Conservation (phyloP, 2,888 invertebrate genomes). For the Sicus ferrugineus region DNA sequence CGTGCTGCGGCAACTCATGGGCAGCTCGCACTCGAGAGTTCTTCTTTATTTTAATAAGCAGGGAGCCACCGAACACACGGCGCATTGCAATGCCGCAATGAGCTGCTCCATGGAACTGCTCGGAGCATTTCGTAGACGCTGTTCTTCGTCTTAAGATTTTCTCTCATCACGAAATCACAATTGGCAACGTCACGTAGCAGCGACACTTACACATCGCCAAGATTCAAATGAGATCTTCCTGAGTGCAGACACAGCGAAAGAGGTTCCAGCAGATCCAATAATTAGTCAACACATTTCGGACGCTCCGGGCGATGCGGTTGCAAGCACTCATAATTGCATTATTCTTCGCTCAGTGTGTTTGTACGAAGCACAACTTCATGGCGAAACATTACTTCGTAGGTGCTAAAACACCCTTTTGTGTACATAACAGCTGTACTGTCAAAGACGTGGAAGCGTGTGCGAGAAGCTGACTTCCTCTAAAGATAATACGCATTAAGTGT, state of each 20-base stretch:
- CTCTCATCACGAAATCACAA: conserved; percentile 37
- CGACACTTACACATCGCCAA: conserved; percentile 39
- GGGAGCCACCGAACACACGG: background rate
- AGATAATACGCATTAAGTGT: conserved; percentile 28
- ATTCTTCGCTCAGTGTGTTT: background rate
- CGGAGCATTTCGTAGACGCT: conserved; percentile 7
- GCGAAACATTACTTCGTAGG: too few species aligned
- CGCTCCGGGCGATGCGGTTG: conserved; percentile 33
- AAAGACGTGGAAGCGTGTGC: background rate
- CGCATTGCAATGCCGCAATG: conserved; percentile 6
- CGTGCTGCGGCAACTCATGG: background rate
- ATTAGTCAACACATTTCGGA: conserved; percentile 38
- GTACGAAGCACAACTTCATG: too few species aligned
- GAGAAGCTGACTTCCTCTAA: conserved; percentile 9
- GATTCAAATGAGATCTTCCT: conserved; percentile 1
- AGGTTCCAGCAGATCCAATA: conserved; percentile 36
- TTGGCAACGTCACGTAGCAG: conserved; percentile 45
- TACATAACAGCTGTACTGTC: background rate
- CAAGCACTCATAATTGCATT: conserved; percentile 10
- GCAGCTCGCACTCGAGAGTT: background rate
- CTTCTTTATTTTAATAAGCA: conserved; percentile 6
- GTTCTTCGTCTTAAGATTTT: conserved; percentile 14
- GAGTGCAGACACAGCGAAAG: background rate
- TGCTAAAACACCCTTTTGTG: background rate
- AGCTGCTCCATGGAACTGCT: background rate